Conservation (phyloP, 1,140 invertebrate genomes). For the Bilobella aurantiaca region DNA sequence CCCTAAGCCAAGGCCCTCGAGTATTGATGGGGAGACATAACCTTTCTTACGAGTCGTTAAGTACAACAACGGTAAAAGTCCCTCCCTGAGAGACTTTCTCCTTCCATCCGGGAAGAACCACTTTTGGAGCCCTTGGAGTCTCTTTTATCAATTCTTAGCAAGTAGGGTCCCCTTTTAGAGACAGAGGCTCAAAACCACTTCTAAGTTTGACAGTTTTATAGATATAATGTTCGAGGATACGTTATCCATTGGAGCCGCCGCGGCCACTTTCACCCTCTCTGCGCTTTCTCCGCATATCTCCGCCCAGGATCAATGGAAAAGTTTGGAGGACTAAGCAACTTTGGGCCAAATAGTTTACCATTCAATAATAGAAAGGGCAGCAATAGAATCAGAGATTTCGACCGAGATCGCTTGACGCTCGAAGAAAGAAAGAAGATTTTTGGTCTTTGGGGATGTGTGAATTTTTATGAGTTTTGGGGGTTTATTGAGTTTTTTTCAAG, state of each 20-base stretch:
- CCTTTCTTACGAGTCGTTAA: slow-evolving; percentile 9
- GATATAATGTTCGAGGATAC: neutral
- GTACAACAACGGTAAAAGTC: neutral
- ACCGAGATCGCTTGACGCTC: neutral
- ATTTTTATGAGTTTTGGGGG: neutral
- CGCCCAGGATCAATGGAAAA: neutral
- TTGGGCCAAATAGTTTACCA: neutral
- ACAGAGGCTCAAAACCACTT: neutral
- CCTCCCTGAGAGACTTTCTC: too few species aligned
- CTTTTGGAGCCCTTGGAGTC: neutral
- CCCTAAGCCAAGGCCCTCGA: neutral
- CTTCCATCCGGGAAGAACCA: too few species aligned
- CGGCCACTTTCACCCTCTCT: too few species aligned
- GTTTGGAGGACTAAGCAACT: neutral
- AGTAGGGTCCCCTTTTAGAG: neutral
- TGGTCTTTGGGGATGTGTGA: neutral
- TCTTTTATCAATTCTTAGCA: neutral
- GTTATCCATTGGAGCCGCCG: neutral
- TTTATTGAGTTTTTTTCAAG: neutral
- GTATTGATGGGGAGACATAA: slow-evolving; percentile 3
- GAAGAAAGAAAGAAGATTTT: neutral
- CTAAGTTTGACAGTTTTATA: neutral
- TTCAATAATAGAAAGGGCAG: neutral
- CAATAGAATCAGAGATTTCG: too few species aligned
- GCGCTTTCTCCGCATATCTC: neutral